phyloP scores from a whole-genome alignment of 2,113 vertebrate genomes.

The Pica pica region DNA sequence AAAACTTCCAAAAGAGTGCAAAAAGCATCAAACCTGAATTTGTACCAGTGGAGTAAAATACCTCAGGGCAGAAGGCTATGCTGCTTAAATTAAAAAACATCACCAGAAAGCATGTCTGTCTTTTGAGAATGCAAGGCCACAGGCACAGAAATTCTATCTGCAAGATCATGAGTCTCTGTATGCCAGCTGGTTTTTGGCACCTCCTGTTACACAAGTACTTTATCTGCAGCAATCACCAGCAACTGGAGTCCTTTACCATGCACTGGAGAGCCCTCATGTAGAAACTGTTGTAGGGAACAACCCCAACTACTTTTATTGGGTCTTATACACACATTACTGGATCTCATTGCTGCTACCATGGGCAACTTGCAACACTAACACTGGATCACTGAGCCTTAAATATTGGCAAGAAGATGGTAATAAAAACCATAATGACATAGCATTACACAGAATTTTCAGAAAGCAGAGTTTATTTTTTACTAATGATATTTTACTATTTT shows the following conservation, averaged over 20 bases:
- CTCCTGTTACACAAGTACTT: neutral
- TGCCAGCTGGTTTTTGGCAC: neutral
- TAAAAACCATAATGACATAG: neutral
- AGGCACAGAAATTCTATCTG: neutral
- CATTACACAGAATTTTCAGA: neutral
- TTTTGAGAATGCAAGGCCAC: neutral
- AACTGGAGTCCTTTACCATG: neutral
- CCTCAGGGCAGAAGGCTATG: neutral
- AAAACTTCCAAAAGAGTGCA: neutral
- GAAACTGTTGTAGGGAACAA: neutral
- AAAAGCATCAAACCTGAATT: neutral
- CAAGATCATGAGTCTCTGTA: neutral
- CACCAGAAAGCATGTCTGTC: neutral
- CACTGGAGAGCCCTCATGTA: rapidly evolving
- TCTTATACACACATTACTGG: neutral
- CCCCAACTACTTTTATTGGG: neutral
- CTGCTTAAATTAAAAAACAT: neutral
- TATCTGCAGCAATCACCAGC: neutral
- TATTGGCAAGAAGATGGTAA: neutral
- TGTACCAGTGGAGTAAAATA: neutral
- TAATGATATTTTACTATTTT: neutral
- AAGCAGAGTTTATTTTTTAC: neutral
- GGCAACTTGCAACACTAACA: neutral
- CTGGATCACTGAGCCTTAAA: neutral
- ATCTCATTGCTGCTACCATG: neutral